Evolutionary conservation across 2,888 invertebrate genomes (phyloP), one percentile per base, ranked within the genome.

Genomic region (Cantharis nigra): DNA sequence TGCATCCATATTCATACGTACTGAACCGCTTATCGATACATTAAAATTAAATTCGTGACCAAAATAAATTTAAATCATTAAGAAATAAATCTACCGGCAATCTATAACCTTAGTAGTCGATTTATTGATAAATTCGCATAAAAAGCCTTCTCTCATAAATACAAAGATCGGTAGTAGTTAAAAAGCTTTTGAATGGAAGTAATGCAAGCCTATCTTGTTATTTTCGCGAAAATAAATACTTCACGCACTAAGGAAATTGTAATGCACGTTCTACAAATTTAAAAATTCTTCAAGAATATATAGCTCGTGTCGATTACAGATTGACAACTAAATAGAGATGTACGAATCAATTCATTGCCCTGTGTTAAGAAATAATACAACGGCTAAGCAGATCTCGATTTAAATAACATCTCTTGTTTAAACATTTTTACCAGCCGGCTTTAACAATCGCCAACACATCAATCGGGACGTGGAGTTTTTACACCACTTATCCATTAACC

Each of bases 251-350:
- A 20, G 73, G 18, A 77, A 78, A 78, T 73, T 79, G 79, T 65
- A 74, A n/a, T 63, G 69, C 71, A 23, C 67, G 69, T 71, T 78
- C 11, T 49, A 30, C 14, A 28, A 20, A 10, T 67, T 65, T 70
- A 80, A 80, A 81, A 80, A 79, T 77, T 70, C 65, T 70, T 69
- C 75, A 75, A 74, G 73, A 79, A 80, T 80, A 80, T 81, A 81
- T 80, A 71, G 80, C 79, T 78, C 76, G 80, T 78, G 81, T 81
- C 81, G 72, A 78, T 74, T 76, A 78, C 76, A 78, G 81, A 80
- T 74, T 81, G 81, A 81, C 81, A 80, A 80, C 79, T 81, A 81
- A 81, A 81, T 81, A 80, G 81, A 81, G 80, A 78, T 76, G 80
- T 80, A 75, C 75, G 74, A 79, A 76, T 71, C 75, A 80, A 81